phyloP scores from a whole-genome alignment of 2,797 vertebrate genomes.

The Emys orbicularis region DNA sequence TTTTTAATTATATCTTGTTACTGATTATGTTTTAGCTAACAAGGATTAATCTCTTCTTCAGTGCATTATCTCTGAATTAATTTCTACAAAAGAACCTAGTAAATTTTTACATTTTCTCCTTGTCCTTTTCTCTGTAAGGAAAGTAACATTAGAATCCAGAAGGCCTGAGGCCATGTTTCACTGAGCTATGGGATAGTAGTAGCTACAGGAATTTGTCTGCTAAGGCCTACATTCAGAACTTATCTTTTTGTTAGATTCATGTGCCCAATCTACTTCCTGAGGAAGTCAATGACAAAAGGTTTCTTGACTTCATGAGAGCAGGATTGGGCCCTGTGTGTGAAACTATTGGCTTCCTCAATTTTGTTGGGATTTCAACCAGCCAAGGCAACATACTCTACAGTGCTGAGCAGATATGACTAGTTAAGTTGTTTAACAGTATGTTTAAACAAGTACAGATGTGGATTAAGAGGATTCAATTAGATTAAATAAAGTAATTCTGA shows the following conservation, averaged over 20 bases:
- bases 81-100: background rate
- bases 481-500: background rate
- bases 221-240: background rate
- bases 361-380: background rate
- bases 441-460: background rate
- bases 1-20: slow-evolving; percentile 34
- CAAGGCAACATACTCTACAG: background rate
- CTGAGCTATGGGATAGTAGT: background rate
- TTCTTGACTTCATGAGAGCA: background rate
- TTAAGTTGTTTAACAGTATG: background rate
- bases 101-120: background rate
- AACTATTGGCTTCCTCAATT: background rate
- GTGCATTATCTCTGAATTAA: background rate
- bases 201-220: background rate
- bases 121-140: background rate
- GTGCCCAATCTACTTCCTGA: accelerated
- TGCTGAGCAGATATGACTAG: background rate
- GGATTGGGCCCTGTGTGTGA: background rate
- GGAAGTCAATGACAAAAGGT: background rate
- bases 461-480: background rate
- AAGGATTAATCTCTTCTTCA: background rate
- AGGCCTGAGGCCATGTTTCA: background rate
- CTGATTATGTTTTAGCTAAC: slow-evolving; percentile 20
- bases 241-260: background rate
- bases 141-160: background rate